These are phyloP conservation scores for Datnioides undecimradiatus DNA, from an alignment of 2,113 vertebrate genomes.

Conservation along the genomic window DNA sequence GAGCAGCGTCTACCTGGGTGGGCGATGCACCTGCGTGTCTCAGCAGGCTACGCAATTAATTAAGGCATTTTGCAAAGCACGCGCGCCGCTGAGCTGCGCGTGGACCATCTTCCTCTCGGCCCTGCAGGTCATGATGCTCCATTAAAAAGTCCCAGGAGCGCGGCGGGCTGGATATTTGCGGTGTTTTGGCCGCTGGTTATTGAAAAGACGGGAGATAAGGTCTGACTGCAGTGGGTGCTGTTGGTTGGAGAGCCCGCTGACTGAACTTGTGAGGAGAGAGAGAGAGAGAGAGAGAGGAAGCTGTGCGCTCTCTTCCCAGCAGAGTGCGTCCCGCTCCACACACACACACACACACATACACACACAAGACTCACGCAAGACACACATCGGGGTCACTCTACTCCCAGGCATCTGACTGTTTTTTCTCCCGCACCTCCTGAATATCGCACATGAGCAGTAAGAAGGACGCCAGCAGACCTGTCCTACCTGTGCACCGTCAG, in stretches of 20 bases:
- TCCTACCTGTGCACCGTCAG: constrained; percentile 29
- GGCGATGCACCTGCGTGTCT: constrained; percentile 67
- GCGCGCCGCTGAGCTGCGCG: constrained; percentile 8
- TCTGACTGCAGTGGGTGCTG: constrained; percentile 61
- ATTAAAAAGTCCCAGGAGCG: not conserved
- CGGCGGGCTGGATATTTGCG: not conserved
- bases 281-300: constrained; percentile 28
- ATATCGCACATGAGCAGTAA: constrained; percentile 45
- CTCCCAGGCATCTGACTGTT: constrained; percentile 44
- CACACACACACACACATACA: constrained; percentile 21
- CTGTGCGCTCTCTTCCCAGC: constrained; percentile 67
- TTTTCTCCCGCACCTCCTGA: constrained; percentile 31
- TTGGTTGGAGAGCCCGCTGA: constrained; percentile 41
- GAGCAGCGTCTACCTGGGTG: constrained; percentile 71
- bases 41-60: constrained; percentile 68
- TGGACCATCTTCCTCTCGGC: constrained; percentile 22
- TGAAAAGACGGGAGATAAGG: not conserved
- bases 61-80: constrained; percentile 44
- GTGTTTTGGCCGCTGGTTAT: constrained; percentile 1
- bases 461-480: constrained; percentile 41
- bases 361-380: constrained; percentile 4
- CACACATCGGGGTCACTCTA: constrained; percentile 48
- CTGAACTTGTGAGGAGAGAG: constrained; percentile 60
- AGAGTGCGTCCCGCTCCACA: constrained; percentile 74
- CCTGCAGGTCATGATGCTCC: constrained; percentile 10